A percentile compares a stretch with the other conserved stretches of the same genome.
phyloP scores from a whole-genome alignment of 2,888 invertebrate genomes.

The Ecliptopera silaceata region DNA sequence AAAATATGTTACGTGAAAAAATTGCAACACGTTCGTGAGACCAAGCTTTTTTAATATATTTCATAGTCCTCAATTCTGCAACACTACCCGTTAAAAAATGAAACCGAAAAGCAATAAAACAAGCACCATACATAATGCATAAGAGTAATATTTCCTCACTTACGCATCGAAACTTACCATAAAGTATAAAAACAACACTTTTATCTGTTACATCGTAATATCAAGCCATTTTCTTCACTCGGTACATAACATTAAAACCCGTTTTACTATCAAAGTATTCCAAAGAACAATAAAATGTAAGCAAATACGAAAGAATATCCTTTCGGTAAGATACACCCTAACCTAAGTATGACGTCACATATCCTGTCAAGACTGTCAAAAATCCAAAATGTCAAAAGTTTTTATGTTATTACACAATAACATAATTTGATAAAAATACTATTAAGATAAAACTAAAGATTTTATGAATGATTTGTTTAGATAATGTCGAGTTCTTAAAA shows the following conservation, averaged over 20 bases:
- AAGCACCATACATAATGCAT: conserved; percentile 11
- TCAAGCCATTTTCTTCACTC: conserved; percentile 50
- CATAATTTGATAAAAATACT: no score
- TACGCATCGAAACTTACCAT: conserved; percentile 32
- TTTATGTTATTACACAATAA: no score
- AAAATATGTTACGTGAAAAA: no score
- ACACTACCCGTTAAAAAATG: not conserved
- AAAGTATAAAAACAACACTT: conserved; percentile 28
- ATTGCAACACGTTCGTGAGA: no score
- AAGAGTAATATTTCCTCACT: conserved; percentile 27
- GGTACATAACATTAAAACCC: conserved; percentile 60
- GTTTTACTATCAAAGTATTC: conserved; percentile 51
- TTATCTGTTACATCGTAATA: conserved; percentile 33
- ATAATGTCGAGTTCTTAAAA: no score
- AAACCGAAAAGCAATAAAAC: not conserved
- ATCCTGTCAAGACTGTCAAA: no score
- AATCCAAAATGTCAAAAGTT: not conserved
- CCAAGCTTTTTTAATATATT: no score
- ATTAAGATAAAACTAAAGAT: no score
- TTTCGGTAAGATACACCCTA: not conserved
- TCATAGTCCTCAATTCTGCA: not conserved
- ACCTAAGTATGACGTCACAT: not conserved
- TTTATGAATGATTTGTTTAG: no score
- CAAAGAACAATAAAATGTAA: conserved; percentile 8
- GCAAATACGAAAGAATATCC: no score